Base-by-base conservation (phyloP, 2,888 invertebrate species). In the Empis stercorea region DNA sequence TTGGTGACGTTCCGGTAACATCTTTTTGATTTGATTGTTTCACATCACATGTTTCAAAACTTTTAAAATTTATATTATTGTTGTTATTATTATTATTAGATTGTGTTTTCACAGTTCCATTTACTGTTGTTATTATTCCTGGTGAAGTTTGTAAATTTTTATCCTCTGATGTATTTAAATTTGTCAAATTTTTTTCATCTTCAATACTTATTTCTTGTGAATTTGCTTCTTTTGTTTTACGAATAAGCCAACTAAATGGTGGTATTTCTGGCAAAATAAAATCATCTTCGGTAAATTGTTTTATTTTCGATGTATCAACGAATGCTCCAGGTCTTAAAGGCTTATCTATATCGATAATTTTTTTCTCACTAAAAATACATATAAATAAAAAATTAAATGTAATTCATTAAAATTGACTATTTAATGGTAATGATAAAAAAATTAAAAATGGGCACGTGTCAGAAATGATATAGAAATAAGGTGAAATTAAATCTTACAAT, bases 291-390 rank as follows among this genome's bases (percentile, higher is more conserved):
- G 71, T 68, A 51, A 64, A 71, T 60, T 74, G 74, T 42, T 72
- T 73, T 43, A 80, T 71, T 60, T 79, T 79, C n/a, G 75, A 74
- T 30, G 73, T 71, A 56, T 81, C 81, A 7, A 83, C 85, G 65
- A 87, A 87, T 1, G 87, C 86, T 38, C 86, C 87, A 1, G 82
- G 79, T 54, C 82, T 81, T 60, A 86, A 71, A 0, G 84, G 83
- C 56, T 82, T 82, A 48, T 79, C 79, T 43, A 86, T 68, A 46
- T 84, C 82, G 39, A 81, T 73, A 44, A 75, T 75, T 54, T 77
- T 81, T 56, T 81, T 81, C 32, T 82, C 83, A 48, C 75, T 76
- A 60, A 41, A 37, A n/a, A n/a, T n/a, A n/a, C n/a, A n/a, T n/a
- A n/a, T n/a, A n/a, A n/a, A n/a, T n/a, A n/a, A n/a, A n/a, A n/a